These are phyloP conservation scores for Dendroctonus ponderosae DNA, from an alignment of 1,140 invertebrate genomes.

Conservation along the genomic window DNA sequence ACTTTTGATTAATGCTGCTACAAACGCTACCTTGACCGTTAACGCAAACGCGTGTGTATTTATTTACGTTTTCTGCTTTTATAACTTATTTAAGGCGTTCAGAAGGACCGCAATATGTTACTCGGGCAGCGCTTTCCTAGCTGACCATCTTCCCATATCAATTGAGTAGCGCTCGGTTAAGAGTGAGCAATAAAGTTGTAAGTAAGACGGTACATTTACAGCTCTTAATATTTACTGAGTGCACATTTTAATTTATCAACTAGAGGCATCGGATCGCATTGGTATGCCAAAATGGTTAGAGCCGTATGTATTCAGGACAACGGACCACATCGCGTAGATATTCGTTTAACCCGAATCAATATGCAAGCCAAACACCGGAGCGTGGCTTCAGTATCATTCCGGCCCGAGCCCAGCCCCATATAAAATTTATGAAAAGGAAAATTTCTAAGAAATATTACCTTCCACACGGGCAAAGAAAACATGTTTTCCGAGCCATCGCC, in stretches of 20 bases:
- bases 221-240: conserved; percentile 17
- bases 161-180: background rate
- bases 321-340: conserved; percentile 27
- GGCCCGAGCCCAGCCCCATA: conserved; percentile 32
- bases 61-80: too few species aligned
- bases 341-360: conserved; percentile 41
- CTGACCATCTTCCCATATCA: too few species aligned
- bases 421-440: conserved; percentile 46
- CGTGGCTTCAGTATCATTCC: conserved; percentile 29
- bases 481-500: conserved; percentile 31
- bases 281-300: conserved; percentile 13
- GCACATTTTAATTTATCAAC: conserved; percentile 9
- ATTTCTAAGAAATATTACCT: conserved; percentile 37
- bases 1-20: too few species aligned
- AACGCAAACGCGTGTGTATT: too few species aligned
- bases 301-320: conserved; percentile 19
- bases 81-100: too few species aligned
- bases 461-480: conserved; percentile 23
- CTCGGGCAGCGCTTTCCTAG: too few species aligned
- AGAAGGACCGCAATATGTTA: too few species aligned
- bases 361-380: conserved; percentile 39
- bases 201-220: conserved; percentile 9
- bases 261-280: conserved; percentile 5
- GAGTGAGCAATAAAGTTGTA: conserved; percentile 8
- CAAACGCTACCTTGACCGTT: too few species aligned